These are phyloP conservation scores for Hypocryptadius cinnamomeus DNA, from an alignment of 2,113 vertebrate species.

Conservation along the genomic window DNA sequence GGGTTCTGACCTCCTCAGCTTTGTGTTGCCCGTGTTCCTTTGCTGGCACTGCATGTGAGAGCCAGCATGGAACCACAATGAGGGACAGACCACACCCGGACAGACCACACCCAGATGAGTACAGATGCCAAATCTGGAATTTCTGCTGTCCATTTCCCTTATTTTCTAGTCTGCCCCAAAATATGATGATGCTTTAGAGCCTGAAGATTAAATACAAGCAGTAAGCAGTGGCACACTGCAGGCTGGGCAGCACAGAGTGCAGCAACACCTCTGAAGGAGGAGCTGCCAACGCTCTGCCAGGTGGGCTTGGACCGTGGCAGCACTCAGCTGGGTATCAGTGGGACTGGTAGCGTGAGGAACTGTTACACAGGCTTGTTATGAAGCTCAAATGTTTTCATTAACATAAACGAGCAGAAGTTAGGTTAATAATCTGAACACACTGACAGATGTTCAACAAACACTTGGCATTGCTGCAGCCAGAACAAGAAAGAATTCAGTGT, in stretches of 20 bases:
- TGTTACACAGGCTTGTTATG: not conserved
- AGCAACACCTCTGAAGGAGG: not conserved
- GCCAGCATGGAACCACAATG: not conserved
- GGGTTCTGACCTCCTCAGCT: not conserved
- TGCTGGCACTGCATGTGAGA: rapidly evolving
- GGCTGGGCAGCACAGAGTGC: not conserved
- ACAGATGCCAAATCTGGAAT: not conserved
- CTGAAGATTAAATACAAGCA: not conserved
- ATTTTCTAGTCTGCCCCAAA: not conserved
- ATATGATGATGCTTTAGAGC: not conserved
- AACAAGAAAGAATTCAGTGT: conserved; percentile 6
- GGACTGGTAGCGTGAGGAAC: not conserved
- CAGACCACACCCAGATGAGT: not conserved
- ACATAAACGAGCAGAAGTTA: conserved; percentile 22
- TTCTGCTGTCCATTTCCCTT: not conserved
- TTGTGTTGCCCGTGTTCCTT: not conserved
- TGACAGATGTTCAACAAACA: conserved; percentile 49
- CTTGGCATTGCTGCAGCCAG: conserved; percentile 14
- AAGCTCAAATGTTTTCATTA: conserved; percentile 21
- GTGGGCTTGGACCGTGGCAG: not conserved
- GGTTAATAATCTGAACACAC: conserved; percentile 40
- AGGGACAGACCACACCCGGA: not conserved
- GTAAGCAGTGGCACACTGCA: not conserved
- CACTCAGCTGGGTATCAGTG: not conserved
- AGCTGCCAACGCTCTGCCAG: not conserved